Evolutionary conservation across 2,888 invertebrate species (phyloP).

Genomic region (Deladenus siricidicola): DNA sequence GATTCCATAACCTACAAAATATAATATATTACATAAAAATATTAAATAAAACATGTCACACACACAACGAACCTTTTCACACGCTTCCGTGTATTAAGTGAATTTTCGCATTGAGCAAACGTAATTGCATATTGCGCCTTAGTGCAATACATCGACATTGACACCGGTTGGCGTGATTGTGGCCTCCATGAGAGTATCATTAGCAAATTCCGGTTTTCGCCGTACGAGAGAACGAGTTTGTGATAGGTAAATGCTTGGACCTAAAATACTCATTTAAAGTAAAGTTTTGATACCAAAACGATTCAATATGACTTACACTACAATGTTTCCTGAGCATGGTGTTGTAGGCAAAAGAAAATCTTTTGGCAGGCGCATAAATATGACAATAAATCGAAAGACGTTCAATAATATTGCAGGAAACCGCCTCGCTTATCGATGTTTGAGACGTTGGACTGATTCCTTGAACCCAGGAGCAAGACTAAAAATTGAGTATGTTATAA

Average conservation of each 20-base stretch:
- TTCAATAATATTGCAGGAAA: constrained; percentile 22
- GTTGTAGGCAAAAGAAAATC: constrained; percentile 38
- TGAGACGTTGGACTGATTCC: background rate
- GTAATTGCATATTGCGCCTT: constrained; percentile 8
- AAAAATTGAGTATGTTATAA: background rate
- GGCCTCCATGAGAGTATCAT: constrained; percentile 37
- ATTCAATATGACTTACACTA: constrained; percentile 26
- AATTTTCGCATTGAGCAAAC: constrained; percentile 1
- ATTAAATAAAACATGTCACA: background rate
- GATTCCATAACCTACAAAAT: constrained; percentile 35
- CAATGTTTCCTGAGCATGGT: constrained; percentile 31
- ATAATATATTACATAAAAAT: background rate
- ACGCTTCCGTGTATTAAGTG: background rate
- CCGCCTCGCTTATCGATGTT: constrained; percentile 6
- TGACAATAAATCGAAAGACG: constrained; percentile 34
- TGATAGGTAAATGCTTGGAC: constrained; percentile 87
- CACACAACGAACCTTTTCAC: background rate
- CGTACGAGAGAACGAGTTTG: constrained; percentile 79
- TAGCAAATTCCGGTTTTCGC: constrained; percentile 55
- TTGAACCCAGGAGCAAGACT: constrained; percentile 18
- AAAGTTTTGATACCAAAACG: background rate
- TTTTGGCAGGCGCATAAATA: constrained; percentile 39
- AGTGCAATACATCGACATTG: background rate
- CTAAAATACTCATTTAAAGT: constrained; percentile 44
- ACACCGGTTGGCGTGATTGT: constrained; percentile 8